Evolutionary conservation across 2,888 invertebrate species (phyloP), one percentile per base, ranked within the genome.

Genomic region (Nemapogon koenigi): DNA sequence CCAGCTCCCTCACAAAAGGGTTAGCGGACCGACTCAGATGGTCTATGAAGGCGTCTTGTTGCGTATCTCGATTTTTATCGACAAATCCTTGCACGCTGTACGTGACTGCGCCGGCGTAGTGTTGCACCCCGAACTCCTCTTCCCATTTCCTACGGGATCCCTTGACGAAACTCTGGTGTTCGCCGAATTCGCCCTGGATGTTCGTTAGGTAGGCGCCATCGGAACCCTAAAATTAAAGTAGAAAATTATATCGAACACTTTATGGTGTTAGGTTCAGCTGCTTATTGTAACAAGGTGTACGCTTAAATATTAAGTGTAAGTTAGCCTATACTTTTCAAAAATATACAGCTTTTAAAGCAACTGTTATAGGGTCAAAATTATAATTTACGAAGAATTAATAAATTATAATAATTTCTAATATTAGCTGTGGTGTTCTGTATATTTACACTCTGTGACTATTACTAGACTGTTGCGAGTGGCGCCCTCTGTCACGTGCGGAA

Each of bases 41-140:
- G 60, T 95, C 94, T 47, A 95, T 94, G 56, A 95, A 89, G 1
- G 94, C 92, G 56, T 94, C 94, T 59, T 95, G 94, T 58, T 94
- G 94, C 0, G 93, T 92, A 54, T 95, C 94, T 6, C 94, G 80
- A 63, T 95, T 95, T 70, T 95, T 95, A 57, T 94, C 94, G 1
- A 95, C 92, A 63, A 95, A 90, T 13, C 94, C 93, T 43, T 88
- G 85, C 82, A 51, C 80, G 47, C 76, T 75, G 65, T 95, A 95
- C 2, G 89, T 88, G n/a, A 94, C 94, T 40, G 86, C 82, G 7
- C 94, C 94, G 0, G 94, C 94, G 61, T 95, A 95, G 61, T 95
- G 95, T 44, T 85, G 85, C 2, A 95, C 87, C 0, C 93, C 92
- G 54, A 95, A 95, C 63, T 94, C 92, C 8, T 87, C 88, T 59